Conservation (phyloP, 2,888 invertebrate genomes). For the Eulithis testata region DNA sequence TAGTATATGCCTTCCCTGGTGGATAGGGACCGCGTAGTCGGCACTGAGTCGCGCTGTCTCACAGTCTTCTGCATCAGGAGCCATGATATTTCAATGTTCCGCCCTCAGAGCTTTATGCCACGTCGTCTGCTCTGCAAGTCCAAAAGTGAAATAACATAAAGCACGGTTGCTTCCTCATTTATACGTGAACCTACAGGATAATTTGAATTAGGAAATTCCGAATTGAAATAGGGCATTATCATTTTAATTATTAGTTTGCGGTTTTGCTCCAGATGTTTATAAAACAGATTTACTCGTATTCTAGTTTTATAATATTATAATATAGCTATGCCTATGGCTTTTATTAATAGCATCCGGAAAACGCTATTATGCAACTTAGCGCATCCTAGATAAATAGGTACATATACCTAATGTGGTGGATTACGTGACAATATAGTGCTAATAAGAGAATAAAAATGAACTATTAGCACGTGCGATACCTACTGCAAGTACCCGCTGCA, state of each 20-base stretch:
- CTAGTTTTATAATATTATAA: background rate
- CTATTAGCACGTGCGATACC: slow-evolving; percentile 16
- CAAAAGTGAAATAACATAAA: slow-evolving; percentile 14
- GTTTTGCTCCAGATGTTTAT: slow-evolving; percentile 36
- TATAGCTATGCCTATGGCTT: background rate
- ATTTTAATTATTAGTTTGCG: slow-evolving; percentile 41
- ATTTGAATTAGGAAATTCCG: slow-evolving; percentile 37
- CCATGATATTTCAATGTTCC: slow-evolving; percentile 51
- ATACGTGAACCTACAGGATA: slow-evolving; percentile 34
- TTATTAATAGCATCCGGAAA: slow-evolving; percentile 38
- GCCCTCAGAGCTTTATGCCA: slow-evolving; percentile 33
- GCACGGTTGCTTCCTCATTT: slow-evolving; percentile 17
- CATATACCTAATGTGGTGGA: background rate
- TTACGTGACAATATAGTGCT: background rate
- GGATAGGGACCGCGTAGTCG: slow-evolving; percentile 48
- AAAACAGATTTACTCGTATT: slow-evolving; percentile 17
- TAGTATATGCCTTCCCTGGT: slow-evolving; percentile 58
- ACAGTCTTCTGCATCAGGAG: slow-evolving; percentile 64
- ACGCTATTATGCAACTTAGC: slow-evolving; percentile 31
- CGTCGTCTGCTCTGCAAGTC: slow-evolving; percentile 30
- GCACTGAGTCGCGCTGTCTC: slow-evolving; percentile 58
- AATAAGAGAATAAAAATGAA: slow-evolving; percentile 6
- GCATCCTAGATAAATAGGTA: slow-evolving; percentile 21
- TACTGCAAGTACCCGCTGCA: background rate
- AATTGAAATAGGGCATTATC: slow-evolving; percentile 30